Conservation (phyloP, 2,888 invertebrate species). For the Epirrhoe alternata region DNA sequence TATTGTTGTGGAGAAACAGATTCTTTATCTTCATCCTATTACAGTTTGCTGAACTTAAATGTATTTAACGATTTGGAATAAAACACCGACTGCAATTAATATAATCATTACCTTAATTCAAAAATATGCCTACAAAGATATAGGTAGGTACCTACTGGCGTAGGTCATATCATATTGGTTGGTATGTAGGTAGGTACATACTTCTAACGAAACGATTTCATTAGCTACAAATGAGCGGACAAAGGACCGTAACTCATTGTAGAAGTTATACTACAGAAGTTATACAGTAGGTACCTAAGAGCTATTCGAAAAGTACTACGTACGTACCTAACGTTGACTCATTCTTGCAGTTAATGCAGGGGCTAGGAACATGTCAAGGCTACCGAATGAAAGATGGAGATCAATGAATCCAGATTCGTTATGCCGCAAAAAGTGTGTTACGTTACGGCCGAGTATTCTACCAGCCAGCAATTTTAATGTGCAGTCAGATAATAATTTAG, state of each 20-base stretch:
- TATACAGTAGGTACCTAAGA: too few species aligned
- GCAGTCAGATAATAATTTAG: too few species aligned
- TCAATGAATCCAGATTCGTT: not conserved
- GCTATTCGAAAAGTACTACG: too few species aligned
- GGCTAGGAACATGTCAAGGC: not conserved
- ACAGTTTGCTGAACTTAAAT: not conserved
- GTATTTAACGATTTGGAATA: not conserved
- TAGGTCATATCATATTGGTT: too few species aligned
- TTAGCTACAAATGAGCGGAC: not conserved
- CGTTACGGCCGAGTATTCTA: too few species aligned
- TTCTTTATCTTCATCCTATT: not conserved
- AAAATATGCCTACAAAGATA: too few species aligned
- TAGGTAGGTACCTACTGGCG: too few species aligned
- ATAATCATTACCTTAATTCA: not conserved
- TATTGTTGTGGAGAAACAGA: not conserved
- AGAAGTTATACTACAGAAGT: too few species aligned
- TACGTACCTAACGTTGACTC: not conserved
- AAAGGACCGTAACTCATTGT: not conserved
- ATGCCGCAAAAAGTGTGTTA: not conserved
- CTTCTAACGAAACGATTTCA: not conserved
- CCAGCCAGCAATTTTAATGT: too few species aligned
- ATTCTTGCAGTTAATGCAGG: constrained; percentile 1
- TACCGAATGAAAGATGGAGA: not conserved
- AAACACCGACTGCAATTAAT: not conserved
- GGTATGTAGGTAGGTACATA: too few species aligned